Evolutionary conservation across 2,113 vertebrate species (phyloP).

Genomic region (Sinocyclocheilus rhinocerous): DNA sequence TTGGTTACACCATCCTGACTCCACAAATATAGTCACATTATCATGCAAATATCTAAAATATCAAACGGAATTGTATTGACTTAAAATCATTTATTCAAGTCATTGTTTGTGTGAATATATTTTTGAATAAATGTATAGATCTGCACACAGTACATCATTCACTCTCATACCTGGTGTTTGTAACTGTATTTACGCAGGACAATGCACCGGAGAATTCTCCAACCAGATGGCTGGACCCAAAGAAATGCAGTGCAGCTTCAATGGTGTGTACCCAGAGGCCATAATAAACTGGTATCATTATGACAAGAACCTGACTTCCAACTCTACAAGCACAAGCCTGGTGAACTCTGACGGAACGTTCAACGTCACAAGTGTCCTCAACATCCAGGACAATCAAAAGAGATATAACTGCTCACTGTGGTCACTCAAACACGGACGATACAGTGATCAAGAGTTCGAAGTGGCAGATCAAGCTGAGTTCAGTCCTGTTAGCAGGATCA

Average conservation of each 20-base stretch:
- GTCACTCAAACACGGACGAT: neutral
- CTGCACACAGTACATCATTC: neutral
- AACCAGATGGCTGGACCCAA: neutral
- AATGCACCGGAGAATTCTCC: neutral
- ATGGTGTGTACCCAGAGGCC: neutral
- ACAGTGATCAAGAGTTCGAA: neutral
- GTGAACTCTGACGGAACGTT: neutral
- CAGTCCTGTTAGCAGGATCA: neutral
- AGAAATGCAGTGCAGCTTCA: neutral
- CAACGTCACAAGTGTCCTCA: conserved; percentile 28
- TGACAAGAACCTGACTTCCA: conserved; percentile 11
- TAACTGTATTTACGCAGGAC: neutral
- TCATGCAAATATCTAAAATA: too few species aligned
- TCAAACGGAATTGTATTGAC: too few species aligned
- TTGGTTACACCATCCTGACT: too few species aligned
- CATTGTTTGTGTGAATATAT: too few species aligned
- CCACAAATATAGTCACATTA: too few species aligned
- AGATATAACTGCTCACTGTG: conserved; percentile 14
- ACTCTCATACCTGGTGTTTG: neutral
- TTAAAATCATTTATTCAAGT: too few species aligned
- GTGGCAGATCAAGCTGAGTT: neutral
- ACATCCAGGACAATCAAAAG: neutral
- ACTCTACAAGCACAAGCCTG: neutral
- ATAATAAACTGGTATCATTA: conserved; percentile 26
- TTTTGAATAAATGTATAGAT: neutral